Percentiles rank a stretch among this genome's conserved stretches.
phyloP scores from a whole-genome alignment of 2,888 invertebrate genomes.

The Chymomyza fuscimana region DNA sequence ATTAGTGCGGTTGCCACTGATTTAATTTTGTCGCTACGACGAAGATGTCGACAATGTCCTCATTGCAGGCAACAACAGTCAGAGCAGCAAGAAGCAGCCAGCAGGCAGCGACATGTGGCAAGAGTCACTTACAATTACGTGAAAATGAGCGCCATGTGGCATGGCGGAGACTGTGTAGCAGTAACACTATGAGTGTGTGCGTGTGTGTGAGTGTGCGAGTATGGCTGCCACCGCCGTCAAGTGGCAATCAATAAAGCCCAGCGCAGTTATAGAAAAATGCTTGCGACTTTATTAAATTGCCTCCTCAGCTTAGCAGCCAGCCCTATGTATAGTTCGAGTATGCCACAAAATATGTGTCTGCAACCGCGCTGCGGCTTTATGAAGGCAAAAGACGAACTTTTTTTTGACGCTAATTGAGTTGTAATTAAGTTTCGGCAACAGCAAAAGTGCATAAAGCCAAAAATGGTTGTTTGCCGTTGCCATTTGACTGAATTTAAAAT shows the following conservation, averaged over 20 bases:
- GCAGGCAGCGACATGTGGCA: background rate
- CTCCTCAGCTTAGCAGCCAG: background rate
- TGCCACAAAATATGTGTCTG: background rate
- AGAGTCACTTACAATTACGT: slow-evolving; percentile 35
- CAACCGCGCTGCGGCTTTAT: background rate
- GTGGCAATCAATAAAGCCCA: slow-evolving; percentile 22
- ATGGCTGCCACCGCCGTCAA: background rate
- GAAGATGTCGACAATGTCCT: background rate
- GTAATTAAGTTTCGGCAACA: slow-evolving; percentile 23
- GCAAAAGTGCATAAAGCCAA: slow-evolving; percentile 14
- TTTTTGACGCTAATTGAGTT: slow-evolving; percentile 20
- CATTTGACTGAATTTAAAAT: background rate
- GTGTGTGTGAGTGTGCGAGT: too few species aligned
- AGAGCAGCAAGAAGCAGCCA: background rate
- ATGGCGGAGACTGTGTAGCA: background rate
- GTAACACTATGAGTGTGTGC: background rate
- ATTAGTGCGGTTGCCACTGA: slow-evolving; percentile 33
- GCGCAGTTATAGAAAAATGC: slow-evolving; percentile 9
- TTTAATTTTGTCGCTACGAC: slow-evolving; percentile 40
- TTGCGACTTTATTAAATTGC: slow-evolving; percentile 5
- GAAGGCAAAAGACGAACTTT: background rate
- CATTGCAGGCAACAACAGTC: background rate
- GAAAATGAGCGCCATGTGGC: slow-evolving; percentile 20
- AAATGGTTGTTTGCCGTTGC: background rate
- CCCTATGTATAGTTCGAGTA: background rate